These are phyloP conservation scores for Eucidaris tribuloides DNA, from an alignment of 35 echinoderm and acorn worm species.

Conservation along the genomic window DNA sequence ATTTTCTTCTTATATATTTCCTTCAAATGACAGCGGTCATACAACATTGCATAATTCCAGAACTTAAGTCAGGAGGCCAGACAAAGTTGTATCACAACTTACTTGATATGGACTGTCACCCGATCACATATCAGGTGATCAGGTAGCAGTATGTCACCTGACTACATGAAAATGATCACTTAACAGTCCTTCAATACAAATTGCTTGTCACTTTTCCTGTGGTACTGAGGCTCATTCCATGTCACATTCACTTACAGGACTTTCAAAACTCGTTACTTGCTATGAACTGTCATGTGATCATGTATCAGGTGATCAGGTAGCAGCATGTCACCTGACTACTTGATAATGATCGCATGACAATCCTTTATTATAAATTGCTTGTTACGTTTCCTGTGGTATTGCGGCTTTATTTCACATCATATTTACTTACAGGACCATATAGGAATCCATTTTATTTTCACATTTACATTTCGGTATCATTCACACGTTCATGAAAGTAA, in stretches of 20 bases:
- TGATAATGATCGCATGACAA: slow-evolving; percentile 1
- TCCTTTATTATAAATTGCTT: not conserved
- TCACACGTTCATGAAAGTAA: too few relatives aligned
- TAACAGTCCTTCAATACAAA: slow-evolving; percentile 3
- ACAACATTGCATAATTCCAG: too few relatives aligned
- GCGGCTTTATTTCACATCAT: not conserved
- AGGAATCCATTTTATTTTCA: too few relatives aligned
- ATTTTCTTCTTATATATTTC: too few relatives aligned
- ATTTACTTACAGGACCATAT: too few relatives aligned
- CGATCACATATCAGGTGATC: too few relatives aligned
- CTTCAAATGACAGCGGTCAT: too few relatives aligned
- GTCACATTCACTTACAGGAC: not conserved
- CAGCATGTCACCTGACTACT: slow-evolving; percentile 12
- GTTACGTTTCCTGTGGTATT: not conserved
- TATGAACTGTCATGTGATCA: slow-evolving; percentile 19
- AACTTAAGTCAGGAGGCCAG: too few relatives aligned
- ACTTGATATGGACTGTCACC: too few relatives aligned
- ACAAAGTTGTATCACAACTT: too few relatives aligned
- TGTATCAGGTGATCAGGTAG: not conserved
- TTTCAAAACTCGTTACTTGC: not conserved
- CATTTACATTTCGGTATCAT: too few relatives aligned
- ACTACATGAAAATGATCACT: slow-evolving; percentile 21
- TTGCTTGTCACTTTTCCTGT: not conserved
- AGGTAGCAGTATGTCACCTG: too few relatives aligned
- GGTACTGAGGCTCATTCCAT: not conserved